phyloP scores from a whole-genome alignment of 2,797 vertebrate species.

The Cyprinella venusta region DNA sequence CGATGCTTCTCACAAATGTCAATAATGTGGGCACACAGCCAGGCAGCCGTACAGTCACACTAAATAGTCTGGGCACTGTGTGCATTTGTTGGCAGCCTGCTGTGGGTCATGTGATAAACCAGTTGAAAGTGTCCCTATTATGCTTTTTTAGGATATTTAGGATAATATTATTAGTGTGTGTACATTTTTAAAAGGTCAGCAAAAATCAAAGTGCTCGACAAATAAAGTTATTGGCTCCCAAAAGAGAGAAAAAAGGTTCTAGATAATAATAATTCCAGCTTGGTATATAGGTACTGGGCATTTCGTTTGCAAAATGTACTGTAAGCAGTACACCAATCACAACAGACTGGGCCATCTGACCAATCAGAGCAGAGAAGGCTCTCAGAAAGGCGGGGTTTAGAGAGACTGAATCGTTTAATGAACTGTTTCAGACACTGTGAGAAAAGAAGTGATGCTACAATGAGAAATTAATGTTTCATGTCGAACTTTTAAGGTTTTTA shows the following conservation, averaged over 20 bases:
- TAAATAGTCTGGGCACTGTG: neutral
- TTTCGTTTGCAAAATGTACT: neutral
- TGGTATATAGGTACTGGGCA: neutral
- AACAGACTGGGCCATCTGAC: neutral
- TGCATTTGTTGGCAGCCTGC: neutral
- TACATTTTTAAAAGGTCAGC: neutral
- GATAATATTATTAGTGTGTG: neutral
- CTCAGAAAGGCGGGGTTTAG: neutral
- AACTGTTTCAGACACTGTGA: neutral
- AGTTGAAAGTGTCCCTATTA: neutral
- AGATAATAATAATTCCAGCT: neutral
- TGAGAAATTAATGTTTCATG: neutral
- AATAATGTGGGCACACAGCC: neutral
- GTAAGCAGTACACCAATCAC: neutral
- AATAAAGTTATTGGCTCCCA: neutral
- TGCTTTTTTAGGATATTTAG: neutral
- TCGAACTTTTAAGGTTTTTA: too few relatives aligned
- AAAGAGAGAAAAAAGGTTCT: neutral
- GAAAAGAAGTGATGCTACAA: neutral
- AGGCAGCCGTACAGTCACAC: neutral
- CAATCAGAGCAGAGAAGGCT: neutral
- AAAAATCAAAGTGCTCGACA: neutral
- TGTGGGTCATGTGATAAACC: slow-evolving; percentile 8
- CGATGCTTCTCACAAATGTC: slow-evolving; percentile 12
- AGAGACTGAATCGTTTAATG: neutral